A percentile compares a stretch with the other conserved stretches of the same genome.
These are phyloP conservation scores for Drosophila limbata DNA, from an alignment of 2,888 invertebrate genomes.

Conservation along the genomic window DNA sequence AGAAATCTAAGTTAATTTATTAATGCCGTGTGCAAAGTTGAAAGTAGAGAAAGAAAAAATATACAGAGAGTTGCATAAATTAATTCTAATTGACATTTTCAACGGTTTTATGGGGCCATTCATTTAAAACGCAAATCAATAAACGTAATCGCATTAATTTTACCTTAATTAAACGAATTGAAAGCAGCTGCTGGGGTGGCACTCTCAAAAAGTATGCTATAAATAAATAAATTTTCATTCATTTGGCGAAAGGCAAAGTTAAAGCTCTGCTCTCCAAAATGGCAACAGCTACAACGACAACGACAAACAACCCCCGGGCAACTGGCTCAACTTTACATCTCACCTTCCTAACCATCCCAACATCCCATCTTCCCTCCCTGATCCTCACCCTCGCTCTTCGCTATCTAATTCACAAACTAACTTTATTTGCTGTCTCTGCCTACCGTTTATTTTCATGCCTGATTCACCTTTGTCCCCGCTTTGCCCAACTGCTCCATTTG, in stretches of 20 bases:
- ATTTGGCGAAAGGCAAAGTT: slow-evolving; percentile 35
- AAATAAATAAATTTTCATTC: slow-evolving; percentile 50
- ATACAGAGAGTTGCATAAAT: slow-evolving; percentile 45
- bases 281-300: slow-evolving; percentile 9
- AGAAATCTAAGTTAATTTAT: slow-evolving; percentile 48
- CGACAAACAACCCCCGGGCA: slow-evolving; percentile 53
- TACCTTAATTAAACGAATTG: slow-evolving; percentile 63
- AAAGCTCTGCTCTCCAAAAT: slow-evolving; percentile 27
- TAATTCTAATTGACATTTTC: slow-evolving; percentile 69
- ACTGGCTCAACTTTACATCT: slow-evolving; percentile 23
- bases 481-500: background rate
- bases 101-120: slow-evolving; percentile 50
- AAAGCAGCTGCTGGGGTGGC: slow-evolving; percentile 45
- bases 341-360: background rate
- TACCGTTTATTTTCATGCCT: slow-evolving; percentile 61
- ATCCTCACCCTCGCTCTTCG: background rate
- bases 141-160: slow-evolving; percentile 65
- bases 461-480: slow-evolving; percentile 48
- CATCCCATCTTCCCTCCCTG: background rate
- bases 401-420: slow-evolving; percentile 55
- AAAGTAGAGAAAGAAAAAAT: background rate
- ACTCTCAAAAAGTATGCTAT: slow-evolving; percentile 46
- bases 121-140: slow-evolving; percentile 59
- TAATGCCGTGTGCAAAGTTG: slow-evolving; percentile 24
- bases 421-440: slow-evolving; percentile 50